Evolutionary conservation across 2,888 invertebrate genomes (phyloP), one percentile per base, ranked within the genome.

Genomic region (Drosophila koepferae): DNA sequence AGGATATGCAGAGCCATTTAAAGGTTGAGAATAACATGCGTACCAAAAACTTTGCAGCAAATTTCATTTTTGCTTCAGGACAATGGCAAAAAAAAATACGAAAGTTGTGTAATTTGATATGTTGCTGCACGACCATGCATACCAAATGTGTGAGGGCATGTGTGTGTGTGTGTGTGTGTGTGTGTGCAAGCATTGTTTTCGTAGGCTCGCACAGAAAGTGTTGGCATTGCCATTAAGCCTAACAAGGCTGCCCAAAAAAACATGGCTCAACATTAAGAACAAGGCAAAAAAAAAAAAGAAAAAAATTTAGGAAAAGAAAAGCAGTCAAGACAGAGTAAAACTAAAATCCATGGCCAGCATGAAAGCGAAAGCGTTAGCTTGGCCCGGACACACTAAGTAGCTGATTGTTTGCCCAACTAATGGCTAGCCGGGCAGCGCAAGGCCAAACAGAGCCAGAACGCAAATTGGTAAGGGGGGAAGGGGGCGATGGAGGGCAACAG

Each of bases 331-430:
- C 28, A n/a, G n/a, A 10, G 16, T 5, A 12, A 56, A 68, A 63
- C 34, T 44, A 53, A 44, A 20, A 49, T 18, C 18, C 56, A 63
- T 44, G 63, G 56, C 34, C 54, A 61, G 43, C 23, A 38, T 34
- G 36, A 40, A 40, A 34, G 61, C 28, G 18, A 43, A 40, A 18
- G 55, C 41, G 38, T 64, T 56, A 63, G 38, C 64, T 38, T 41
- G 73, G 54, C 58, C 58, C 63, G 59, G 16, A 18, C 34, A 18
- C 18, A 62, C 54, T 49, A 56, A 72, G 69, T 58, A 54, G 73
- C 72, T 81, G 84, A 84, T 84, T 85, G 85, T 85, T 85, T 85
- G 90, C 82, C 55, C 80, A 85, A 77, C 85, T 85, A 85, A 85
- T 85, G 85, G 90, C 72, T 71, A 65, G 63, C 43, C 43, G 20